A percentile compares a stretch with the other conserved stretches of the same genome.
Evolutionary conservation across 2,888 invertebrate species (phyloP).

Genomic region (Brenthis daphne): DNA sequence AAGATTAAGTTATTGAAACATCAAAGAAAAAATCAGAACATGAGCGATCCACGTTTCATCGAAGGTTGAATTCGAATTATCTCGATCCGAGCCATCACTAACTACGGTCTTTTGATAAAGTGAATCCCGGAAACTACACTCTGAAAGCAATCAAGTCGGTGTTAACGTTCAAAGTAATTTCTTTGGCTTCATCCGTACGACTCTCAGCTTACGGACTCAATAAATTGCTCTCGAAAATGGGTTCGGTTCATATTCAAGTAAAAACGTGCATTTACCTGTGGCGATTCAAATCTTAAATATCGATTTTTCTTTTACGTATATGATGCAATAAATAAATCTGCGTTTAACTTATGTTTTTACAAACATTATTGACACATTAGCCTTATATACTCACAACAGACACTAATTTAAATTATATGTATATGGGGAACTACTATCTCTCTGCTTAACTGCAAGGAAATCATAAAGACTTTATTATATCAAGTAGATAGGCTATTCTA

Average conservation of each 20-base stretch:
- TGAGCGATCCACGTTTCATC: conserved; percentile 17
- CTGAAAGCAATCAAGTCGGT: conserved; percentile 69
- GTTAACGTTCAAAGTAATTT: conserved; percentile 69
- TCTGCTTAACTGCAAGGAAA: no score
- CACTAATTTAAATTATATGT: no score
- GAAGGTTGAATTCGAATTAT: conserved; percentile 15
- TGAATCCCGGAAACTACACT: conserved; percentile 59
- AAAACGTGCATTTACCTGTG: conserved; percentile 12
- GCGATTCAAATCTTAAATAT: conserved; percentile 15
- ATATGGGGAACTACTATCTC: no score
- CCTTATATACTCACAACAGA: no score
- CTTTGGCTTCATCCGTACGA: conserved; percentile 56
- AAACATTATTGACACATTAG: no score
- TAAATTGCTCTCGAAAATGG: conserved; percentile 32
- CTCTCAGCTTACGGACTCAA: conserved; percentile 41
- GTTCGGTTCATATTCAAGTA: conserved; percentile 21
- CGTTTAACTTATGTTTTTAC: no score
- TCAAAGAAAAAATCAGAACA: conserved; percentile 9
- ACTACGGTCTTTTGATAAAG: conserved; percentile 55
- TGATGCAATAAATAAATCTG: no score
- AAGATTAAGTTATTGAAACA: conserved; percentile 2
- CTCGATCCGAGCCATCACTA: conserved; percentile 22
- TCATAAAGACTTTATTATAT: no score
- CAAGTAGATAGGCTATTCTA: no score
- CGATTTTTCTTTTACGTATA: conserved; percentile 4